phyloP scores from a whole-genome alignment of 2,797 vertebrate genomes.

The Semotilus atromaculatus region DNA sequence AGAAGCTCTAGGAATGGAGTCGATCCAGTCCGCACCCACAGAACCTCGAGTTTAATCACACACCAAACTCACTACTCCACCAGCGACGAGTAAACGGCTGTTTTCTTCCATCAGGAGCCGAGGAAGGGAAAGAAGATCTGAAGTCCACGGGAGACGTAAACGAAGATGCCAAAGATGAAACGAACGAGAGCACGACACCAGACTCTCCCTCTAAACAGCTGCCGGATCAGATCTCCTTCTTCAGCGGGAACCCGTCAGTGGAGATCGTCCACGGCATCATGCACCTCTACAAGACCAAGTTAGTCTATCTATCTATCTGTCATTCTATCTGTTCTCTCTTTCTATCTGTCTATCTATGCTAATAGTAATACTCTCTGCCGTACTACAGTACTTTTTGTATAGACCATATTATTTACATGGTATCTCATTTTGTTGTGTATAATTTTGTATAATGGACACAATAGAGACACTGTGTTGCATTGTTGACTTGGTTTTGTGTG shows the following conservation, averaged over 20 bases:
- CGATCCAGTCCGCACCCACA: too few relatives aligned
- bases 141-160: constrained; percentile 60
- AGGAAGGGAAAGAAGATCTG: constrained; percentile 34
- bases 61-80: too few relatives aligned
- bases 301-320: constrained; percentile 61
- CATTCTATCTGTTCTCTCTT: too few relatives aligned
- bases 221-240: constrained; percentile 97
- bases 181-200: constrained; percentile 67
- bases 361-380: not conserved
- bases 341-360: not conserved
- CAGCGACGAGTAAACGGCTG: not conserved
- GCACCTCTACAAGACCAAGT: constrained; percentile 99
- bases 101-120: not conserved
- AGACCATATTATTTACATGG: not conserved
- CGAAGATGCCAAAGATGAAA: constrained; percentile 61
- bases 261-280: constrained; percentile 98
- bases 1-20: too few relatives aligned
- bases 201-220: constrained; percentile 95
- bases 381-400: not conserved
- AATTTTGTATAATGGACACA: not conserved
- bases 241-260: constrained; percentile 96
- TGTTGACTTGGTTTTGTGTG: not conserved
- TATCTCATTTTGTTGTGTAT: not conserved
- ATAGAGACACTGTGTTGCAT: not conserved
- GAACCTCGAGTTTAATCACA: too few relatives aligned